Evolutionary conservation across 2,797 vertebrate genomes (phyloP).

Genomic region (Morelia viridis): DNA sequence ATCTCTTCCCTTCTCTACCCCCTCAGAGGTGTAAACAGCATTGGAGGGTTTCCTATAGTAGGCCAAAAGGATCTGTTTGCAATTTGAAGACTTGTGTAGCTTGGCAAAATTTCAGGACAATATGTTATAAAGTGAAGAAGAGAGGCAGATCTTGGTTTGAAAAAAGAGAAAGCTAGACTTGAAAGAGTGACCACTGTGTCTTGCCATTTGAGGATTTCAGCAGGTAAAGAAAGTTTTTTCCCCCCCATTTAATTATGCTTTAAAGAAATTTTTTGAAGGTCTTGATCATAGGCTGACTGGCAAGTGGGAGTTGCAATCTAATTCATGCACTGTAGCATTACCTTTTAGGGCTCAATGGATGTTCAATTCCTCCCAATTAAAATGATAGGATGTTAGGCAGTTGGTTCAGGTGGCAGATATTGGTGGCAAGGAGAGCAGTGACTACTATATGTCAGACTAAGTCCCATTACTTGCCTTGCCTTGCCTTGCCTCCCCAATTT

Average conservation of each 20-base stretch:
- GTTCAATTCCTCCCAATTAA: neutral
- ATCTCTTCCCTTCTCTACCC: neutral
- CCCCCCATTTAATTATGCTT: neutral
- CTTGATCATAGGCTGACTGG: neutral
- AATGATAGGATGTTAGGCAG: neutral
- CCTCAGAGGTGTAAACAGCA: neutral
- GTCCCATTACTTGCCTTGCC: neutral
- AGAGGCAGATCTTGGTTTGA: slow-evolving; percentile 19
- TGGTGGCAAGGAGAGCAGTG: neutral
- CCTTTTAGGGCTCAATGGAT: neutral
- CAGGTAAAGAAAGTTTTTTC: slow-evolving; percentile 30
- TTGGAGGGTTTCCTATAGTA: neutral
- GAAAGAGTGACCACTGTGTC: neutral
- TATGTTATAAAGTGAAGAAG: slow-evolving; percentile 30
- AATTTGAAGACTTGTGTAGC: slow-evolving; percentile 39
- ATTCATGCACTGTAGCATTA: neutral
- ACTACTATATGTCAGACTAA: neutral
- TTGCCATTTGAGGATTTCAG: accelerated
- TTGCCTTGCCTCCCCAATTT: neutral
- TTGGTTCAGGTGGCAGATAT: neutral
- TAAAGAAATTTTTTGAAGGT: neutral
- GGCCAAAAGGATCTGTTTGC: slow-evolving; percentile 31
- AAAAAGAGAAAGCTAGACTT: neutral
- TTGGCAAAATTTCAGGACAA: slow-evolving; percentile 38
- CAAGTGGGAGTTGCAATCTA: neutral